Base-by-base conservation (phyloP, 2,888 invertebrate species). In the Lissocephala sabroskyi region DNA sequence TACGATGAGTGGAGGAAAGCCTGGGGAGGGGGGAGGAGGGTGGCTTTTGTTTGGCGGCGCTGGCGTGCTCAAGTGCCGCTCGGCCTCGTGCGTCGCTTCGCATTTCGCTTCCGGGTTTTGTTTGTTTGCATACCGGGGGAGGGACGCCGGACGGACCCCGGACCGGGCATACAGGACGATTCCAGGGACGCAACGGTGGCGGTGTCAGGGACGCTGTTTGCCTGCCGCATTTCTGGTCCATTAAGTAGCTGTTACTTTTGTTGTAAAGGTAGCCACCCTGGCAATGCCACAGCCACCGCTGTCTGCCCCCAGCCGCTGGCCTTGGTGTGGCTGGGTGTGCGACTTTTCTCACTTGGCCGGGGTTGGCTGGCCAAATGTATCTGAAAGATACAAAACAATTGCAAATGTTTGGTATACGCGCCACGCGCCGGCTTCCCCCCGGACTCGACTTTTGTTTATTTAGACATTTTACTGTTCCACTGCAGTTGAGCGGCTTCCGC, bases 161-260 rank as follows among this genome's bases (percentile, higher is more conserved):
- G 19, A 9, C 1, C 3, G 7, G 23, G 28, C 14, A 11, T 30
- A 33, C 43, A 23, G 23, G 23, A 23, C 7, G 23, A 23, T 23
- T 23, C 23, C 4, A 23, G 23, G 23, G 7, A n/a, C n/a, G 23
- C 23, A 23, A 7, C 23, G 23, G 23, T 7, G 4, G 23, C 4
- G 23, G 23, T 23, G 23, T 5, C 4, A 23, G 23, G 23, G 7
- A 23, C 52, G 54, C 26, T 46, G 78, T 73, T 73, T 77, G 78
- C 75, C 59, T 65, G 65, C 62, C 75, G 78, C 67, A 73, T 73
- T 68, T 73, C 71, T 70, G 71, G 71, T 77, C 71, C 71, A 73
- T 73, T 77, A 77, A 74, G 75, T 70, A 66, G 71, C 66, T 43
- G 16, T 45, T 40, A 26, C 32, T 23, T n/a, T 46, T 49, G 60